Base-by-base conservation (phyloP, 2,113 vertebrate species). In the Bambusicola thoracicus region DNA sequence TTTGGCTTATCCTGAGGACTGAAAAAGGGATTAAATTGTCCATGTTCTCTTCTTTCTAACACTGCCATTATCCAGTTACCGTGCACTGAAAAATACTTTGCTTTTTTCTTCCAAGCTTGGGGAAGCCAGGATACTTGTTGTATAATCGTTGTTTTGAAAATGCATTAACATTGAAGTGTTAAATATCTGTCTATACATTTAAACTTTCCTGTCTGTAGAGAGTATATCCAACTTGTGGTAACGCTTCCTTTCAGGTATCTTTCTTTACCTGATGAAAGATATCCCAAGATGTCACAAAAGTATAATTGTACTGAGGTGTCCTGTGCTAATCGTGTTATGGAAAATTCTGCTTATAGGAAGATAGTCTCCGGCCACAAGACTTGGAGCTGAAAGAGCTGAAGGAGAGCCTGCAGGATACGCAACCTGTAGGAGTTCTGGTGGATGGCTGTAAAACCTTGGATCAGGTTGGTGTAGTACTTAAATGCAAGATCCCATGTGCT, bases 401-500 rank as follows among this genome's bases (percentile, higher is more conserved):
- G 96, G 98, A 98, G 94, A 99, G 98, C n/a, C 97, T 99, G 74
- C 98, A 99, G 94, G 99, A 99, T 95, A 99, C 99, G 0, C 99
- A 99, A 94, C 99, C 99, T 1, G 99, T 99, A 32, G 99, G 99
- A 1, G 98, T 99, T 55, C 81, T 99, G 90, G 98, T 99, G 85
- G 99, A 99, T 55, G 96, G 97, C 97, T 99, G 99, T 95, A 99
- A 89, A 96, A 99, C 99, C 11, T 96, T 99, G 88, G 99, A 99
- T 93, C 99, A 99, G 98, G 99, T 99, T 43, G 76, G 97, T 40
- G 38, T 44, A 38, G 4, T 7, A 32, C 4, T 49, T 66, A 11
- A 3, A 44, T 30, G 4, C 19, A 29, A 34, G 38, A 1, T 13
- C 3, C 32, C 10, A 14, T 22, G 41, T 32, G 18, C 18, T 6